A percentile compares a stretch with the other conserved stretches of the same genome.
These are phyloP conservation scores for Sycobia sp. DNA, from an alignment of 1,140 invertebrate genomes.

Conservation along the genomic window DNA sequence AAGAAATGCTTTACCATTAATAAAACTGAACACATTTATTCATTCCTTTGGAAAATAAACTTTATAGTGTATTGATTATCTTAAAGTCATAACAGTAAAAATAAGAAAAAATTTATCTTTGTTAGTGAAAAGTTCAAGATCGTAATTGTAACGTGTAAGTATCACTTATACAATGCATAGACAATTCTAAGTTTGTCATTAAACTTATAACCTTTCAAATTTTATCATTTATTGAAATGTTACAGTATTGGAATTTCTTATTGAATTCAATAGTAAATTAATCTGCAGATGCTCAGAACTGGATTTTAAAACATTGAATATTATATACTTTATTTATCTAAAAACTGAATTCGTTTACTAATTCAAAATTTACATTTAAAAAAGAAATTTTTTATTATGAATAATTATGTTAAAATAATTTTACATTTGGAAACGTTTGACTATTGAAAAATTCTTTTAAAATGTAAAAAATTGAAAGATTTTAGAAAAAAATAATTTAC, in stretches of 20 bases:
- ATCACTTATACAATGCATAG: slow-evolving; percentile 16
- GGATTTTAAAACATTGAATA: slow-evolving; percentile 21
- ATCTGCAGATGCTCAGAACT: slow-evolving; percentile 1
- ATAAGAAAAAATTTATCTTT: slow-evolving; percentile 20
- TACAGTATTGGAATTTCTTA: not conserved
- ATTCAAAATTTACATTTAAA: too few species aligned
- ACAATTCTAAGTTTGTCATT: slow-evolving; percentile 4
- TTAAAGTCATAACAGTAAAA: slow-evolving; percentile 27
- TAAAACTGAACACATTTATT: slow-evolving; percentile 22
- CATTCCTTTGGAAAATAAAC: slow-evolving; percentile 30
- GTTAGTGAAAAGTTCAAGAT: slow-evolving; percentile 8
- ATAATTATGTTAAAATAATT: too few species aligned
- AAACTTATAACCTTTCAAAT: slow-evolving; percentile 8
- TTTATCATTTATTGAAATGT: not conserved
- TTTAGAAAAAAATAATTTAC: too few species aligned
- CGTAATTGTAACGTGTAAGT: slow-evolving; percentile 8
- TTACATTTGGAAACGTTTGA: too few species aligned
- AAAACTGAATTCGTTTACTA: too few species aligned
- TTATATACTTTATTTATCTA: not conserved
- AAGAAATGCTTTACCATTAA: slow-evolving; percentile 5
- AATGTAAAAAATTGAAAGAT: too few species aligned
- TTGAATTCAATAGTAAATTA: slow-evolving; percentile 11
- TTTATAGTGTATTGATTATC: slow-evolving; percentile 15
- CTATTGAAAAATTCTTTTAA: too few species aligned
- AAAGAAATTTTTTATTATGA: too few species aligned